Conservation (phyloP, 2,113 vertebrate genomes). For the Hystrix cristata region DNA sequence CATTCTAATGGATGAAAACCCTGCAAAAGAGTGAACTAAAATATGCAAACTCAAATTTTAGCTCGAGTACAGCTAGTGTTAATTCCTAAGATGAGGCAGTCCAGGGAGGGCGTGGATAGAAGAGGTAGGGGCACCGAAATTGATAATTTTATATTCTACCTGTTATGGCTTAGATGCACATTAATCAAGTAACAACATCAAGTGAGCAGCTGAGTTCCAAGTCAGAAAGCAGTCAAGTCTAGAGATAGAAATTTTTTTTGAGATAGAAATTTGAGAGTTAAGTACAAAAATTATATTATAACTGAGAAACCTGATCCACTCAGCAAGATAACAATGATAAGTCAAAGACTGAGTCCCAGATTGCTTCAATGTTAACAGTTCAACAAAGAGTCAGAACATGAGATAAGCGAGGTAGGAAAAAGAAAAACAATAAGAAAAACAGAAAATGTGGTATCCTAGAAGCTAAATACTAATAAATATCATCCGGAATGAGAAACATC, state of each 20-base stretch:
- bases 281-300: background rate
- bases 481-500: background rate
- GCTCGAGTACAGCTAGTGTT: background rate
- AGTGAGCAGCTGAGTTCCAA: background rate
- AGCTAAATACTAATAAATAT: background rate
- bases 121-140: background rate
- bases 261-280: background rate
- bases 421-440: background rate
- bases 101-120: background rate
- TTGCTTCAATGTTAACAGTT: background rate
- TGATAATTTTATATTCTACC: background rate
- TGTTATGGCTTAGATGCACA: background rate
- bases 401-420: background rate
- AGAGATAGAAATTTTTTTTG: background rate
- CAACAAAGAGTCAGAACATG: background rate
- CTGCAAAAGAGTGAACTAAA: background rate
- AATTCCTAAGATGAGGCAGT: background rate
- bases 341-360: background rate
- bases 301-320: background rate
- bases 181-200: background rate
- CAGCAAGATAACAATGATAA: background rate
- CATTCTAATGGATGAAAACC: background rate
- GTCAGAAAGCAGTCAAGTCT: background rate
- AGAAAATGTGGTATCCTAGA: background rate
- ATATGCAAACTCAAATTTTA: background rate